A percentile compares a stretch with the other conserved stretches of the same genome.
phyloP scores from a whole-genome alignment of 2,888 invertebrate genomes.

The Conistra vaccinii region DNA sequence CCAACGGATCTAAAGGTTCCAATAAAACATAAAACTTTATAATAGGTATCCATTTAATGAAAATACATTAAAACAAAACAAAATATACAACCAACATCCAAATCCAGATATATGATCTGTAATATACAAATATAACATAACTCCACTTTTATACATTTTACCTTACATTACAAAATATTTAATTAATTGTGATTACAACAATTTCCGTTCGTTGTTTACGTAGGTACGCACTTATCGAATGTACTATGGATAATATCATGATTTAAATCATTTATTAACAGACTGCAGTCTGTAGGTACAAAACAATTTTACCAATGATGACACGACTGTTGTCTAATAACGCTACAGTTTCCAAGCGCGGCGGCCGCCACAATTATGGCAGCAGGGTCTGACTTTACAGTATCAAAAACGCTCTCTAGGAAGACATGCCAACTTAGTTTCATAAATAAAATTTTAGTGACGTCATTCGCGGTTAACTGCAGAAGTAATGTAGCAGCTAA shows the following conservation, averaged over 20 bases:
- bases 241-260: not conserved
- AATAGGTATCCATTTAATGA: constrained; percentile 54
- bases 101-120: constrained; percentile 47
- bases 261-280: not conserved
- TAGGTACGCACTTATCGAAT: constrained; percentile 11
- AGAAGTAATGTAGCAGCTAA: not conserved
- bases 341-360: not conserved
- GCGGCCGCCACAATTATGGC: too few species aligned
- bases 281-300: not conserved
- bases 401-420: too few species aligned
- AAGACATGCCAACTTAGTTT: too few species aligned
- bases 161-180: constrained; percentile 19
- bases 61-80: constrained; percentile 41
- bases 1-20: not conserved
- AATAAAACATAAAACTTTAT: constrained; percentile 24
- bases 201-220: constrained; percentile 11
- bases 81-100: constrained; percentile 58
- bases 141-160: constrained; percentile 28
- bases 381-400: too few species aligned
- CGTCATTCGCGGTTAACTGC: not conserved
- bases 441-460: too few species aligned
- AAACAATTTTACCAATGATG: not conserved
- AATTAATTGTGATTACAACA: constrained; percentile 37
- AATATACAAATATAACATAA: constrained; percentile 45
- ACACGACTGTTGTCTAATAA: not conserved